phyloP scores from a whole-genome alignment of 2,113 vertebrate species.

The Trichechus manatus region DNA sequence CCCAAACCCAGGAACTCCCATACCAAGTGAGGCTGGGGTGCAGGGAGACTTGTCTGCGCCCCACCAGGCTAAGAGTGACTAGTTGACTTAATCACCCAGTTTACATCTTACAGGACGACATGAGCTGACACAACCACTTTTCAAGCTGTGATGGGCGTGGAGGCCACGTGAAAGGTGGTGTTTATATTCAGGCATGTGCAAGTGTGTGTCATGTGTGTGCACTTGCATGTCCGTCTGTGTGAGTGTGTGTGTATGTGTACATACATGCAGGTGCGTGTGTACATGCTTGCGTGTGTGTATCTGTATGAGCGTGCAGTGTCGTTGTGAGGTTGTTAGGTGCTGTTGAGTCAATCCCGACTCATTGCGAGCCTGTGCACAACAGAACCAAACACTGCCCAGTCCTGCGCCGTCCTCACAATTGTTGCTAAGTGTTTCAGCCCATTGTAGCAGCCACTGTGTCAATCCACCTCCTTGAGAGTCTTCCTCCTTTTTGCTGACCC shows the following conservation, averaged over 20 bases:
- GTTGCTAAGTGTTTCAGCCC: too few relatives aligned
- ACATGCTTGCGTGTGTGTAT: too few relatives aligned
- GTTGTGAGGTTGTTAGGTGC: too few relatives aligned
- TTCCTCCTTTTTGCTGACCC: too few relatives aligned
- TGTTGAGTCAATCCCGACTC: too few relatives aligned
- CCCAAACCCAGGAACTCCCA: rapidly evolving
- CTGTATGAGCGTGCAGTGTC: too few relatives aligned
- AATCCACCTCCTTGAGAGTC: too few relatives aligned
- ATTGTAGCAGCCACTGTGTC: too few relatives aligned
- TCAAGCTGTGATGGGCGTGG: rapidly evolving
- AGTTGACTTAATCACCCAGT: rapidly evolving
- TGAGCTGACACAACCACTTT: rapidly evolving
- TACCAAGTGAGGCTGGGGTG: too few relatives aligned
- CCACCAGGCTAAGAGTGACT: rapidly evolving
- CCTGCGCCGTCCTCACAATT: too few relatives aligned
- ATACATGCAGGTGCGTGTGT: not conserved
- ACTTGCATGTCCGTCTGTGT: not conserved
- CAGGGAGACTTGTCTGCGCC: not conserved
- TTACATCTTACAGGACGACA: rapidly evolving
- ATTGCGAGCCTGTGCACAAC: too few relatives aligned
- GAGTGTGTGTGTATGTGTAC: rapidly evolving
- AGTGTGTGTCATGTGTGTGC: not conserved
- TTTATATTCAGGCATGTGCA: not conserved
- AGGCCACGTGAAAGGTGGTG: not conserved
- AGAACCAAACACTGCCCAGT: too few relatives aligned